phyloP scores from a whole-genome alignment of 2,888 invertebrate genomes.

The Steinernema scapterisci region DNA sequence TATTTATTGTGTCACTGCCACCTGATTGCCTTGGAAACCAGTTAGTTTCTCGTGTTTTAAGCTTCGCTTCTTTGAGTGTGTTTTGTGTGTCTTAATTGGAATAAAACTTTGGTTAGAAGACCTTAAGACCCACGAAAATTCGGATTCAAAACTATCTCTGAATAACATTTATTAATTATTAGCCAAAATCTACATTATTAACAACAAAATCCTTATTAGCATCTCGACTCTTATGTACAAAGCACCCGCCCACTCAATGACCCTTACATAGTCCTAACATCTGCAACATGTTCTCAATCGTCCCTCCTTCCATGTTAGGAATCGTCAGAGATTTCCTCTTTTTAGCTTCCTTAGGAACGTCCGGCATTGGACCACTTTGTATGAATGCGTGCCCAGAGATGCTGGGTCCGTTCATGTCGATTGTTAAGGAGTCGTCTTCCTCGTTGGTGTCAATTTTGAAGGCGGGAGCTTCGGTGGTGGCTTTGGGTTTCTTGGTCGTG shows the following conservation, averaged over 20 bases:
- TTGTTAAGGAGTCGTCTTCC: slow-evolving; percentile 25
- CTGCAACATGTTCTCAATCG: slow-evolving; percentile 50
- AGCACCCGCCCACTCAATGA: slow-evolving; percentile 33
- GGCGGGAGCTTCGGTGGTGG: slow-evolving; percentile 15
- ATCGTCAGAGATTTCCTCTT: slow-evolving; percentile 16
- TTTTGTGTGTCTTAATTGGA: slow-evolving; percentile 7
- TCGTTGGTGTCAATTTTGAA: slow-evolving; percentile 24
- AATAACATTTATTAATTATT: not conserved
- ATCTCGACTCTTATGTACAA: not conserved
- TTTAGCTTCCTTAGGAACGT: slow-evolving; percentile 31
- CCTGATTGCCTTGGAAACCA: slow-evolving; percentile 18
- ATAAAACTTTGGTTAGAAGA: not conserved
- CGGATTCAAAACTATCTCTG: too few relatives aligned
- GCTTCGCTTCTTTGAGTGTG: not conserved
- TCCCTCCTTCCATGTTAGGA: slow-evolving; percentile 39
- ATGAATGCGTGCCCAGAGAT: slow-evolving; percentile 20
- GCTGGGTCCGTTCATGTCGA: slow-evolving; percentile 22
- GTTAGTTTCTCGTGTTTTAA: not conserved
- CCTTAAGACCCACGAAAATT: too few relatives aligned
- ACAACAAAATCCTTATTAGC: too few relatives aligned
- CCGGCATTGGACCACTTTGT: slow-evolving; percentile 11
- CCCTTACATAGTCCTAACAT: slow-evolving; percentile 54
- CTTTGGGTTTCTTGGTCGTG: not conserved
- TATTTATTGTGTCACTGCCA: slow-evolving; percentile 30
- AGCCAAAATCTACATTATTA: slow-evolving; percentile 9